phyloP scores from a whole-genome alignment of 2,113 vertebrate species.

The Oenanthe oenanthe region DNA sequence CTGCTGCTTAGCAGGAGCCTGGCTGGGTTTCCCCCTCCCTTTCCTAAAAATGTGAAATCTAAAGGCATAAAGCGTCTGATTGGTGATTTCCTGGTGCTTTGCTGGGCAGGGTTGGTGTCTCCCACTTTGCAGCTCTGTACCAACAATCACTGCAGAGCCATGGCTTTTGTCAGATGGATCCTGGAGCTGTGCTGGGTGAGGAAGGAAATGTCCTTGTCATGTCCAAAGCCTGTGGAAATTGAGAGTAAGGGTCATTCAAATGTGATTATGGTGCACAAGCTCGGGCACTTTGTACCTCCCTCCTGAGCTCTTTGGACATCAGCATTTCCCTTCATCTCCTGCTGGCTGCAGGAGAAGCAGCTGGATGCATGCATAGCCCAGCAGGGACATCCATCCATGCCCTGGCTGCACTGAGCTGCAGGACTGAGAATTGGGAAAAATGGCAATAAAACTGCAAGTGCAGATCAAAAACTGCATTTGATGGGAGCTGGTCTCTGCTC shows the following conservation, averaged over 20 bases:
- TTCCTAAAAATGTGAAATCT: neutral
- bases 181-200: neutral
- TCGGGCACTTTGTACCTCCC: neutral
- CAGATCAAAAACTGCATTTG: neutral
- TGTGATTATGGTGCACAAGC: neutral
- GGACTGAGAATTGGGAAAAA: neutral
- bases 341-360: neutral
- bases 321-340: neutral
- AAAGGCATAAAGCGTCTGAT: neutral
- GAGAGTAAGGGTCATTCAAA: neutral
- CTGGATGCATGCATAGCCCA: rapidly evolving
- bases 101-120: neutral
- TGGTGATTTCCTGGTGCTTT: neutral
- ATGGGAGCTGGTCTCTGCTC: neutral
- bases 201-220: neutral
- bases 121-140: neutral
- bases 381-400: neutral
- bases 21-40: neutral
- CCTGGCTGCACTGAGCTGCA: neutral
- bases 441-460: neutral
- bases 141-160: rapidly evolving
- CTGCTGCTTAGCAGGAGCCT: conserved; percentile 8
- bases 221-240: neutral
- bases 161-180: rapidly evolving
- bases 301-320: rapidly evolving